Evolutionary conservation across 2,888 invertebrate genomes (phyloP).

Genomic region (Drosophila neotestacea): DNA sequence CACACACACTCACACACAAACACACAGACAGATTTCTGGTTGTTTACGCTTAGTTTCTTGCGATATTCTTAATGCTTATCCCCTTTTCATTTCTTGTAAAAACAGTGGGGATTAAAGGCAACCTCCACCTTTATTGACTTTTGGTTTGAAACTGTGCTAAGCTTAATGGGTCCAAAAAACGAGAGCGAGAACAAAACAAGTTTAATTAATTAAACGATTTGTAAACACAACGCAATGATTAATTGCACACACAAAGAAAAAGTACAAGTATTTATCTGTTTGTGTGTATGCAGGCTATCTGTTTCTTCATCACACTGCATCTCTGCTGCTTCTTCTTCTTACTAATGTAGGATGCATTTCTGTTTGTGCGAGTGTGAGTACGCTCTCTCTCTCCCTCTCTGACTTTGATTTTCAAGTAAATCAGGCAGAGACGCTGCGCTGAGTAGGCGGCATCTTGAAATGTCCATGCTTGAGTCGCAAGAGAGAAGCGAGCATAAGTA

Average conservation of each 20-base stretch:
- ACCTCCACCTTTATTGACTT: background rate
- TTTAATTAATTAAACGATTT: slow-evolving; percentile 70
- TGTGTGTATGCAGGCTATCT: slow-evolving; percentile 22
- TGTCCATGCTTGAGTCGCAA: slow-evolving; percentile 23
- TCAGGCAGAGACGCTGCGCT: slow-evolving; percentile 43
- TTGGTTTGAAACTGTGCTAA: slow-evolving; percentile 45
- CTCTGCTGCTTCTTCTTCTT: slow-evolving; percentile 22
- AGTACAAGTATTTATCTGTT: background rate
- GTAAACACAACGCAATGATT: slow-evolving; percentile 68
- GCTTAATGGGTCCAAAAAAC: slow-evolving; percentile 18
- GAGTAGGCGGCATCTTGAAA: slow-evolving; percentile 66
- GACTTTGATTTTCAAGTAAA: slow-evolving; percentile 50
- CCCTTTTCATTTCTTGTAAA: slow-evolving; percentile 8
- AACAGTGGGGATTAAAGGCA: background rate
- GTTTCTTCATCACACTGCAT: slow-evolving; percentile 44
- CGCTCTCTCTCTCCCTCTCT: slow-evolving; percentile 13
- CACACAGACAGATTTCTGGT: slow-evolving; percentile 16
- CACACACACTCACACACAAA: slow-evolving; percentile 19
- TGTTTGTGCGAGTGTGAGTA: slow-evolving; percentile 22
- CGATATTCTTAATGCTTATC: slow-evolving; percentile 41
- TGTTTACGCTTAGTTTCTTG: slow-evolving; percentile 42
- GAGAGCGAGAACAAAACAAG: slow-evolving; percentile 12
- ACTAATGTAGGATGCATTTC: slow-evolving; percentile 35
- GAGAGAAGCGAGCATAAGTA: slow-evolving; percentile 30
- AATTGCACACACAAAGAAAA: slow-evolving; percentile 46